These are phyloP conservation scores for Falco berigora DNA, from an alignment of 2,797 vertebrate genomes.

Conservation along the genomic window DNA sequence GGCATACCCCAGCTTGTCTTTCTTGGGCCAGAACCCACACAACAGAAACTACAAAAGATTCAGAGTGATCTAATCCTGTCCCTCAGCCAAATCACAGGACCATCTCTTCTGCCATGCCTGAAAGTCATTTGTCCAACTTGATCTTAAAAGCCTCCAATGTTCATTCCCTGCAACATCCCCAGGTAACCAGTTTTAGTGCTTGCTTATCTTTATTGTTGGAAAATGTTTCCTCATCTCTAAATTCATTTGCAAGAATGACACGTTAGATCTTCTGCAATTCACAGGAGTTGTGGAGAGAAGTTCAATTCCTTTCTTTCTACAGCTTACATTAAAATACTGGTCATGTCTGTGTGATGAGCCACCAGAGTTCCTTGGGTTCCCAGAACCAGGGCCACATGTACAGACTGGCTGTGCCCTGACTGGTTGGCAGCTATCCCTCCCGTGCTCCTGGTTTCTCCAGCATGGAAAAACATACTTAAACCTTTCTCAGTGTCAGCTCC, in stretches of 20 bases:
- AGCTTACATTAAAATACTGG: not conserved
- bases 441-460: not conserved
- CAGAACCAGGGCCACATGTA: not conserved
- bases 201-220: not conserved
- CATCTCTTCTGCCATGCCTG: accelerated
- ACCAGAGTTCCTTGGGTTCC: not conserved
- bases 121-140: not conserved
- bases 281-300: not conserved
- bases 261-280: not conserved
- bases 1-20: not conserved
- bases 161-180: not conserved
- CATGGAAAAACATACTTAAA: not conserved
- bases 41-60: not conserved
- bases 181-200: not conserved
- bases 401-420: not conserved
- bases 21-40: not conserved
- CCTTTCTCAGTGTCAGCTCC: not conserved
- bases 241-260: not conserved
- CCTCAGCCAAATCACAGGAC: not conserved
- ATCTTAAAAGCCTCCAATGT: not conserved
- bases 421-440: not conserved
- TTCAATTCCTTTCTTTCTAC: not conserved
- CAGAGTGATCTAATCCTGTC: not conserved
- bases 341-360: not conserved
- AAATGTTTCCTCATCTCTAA: not conserved